Evolutionary conservation across 2,888 invertebrate species (phyloP).

Genomic region (Nephrotoma appendiculata): DNA sequence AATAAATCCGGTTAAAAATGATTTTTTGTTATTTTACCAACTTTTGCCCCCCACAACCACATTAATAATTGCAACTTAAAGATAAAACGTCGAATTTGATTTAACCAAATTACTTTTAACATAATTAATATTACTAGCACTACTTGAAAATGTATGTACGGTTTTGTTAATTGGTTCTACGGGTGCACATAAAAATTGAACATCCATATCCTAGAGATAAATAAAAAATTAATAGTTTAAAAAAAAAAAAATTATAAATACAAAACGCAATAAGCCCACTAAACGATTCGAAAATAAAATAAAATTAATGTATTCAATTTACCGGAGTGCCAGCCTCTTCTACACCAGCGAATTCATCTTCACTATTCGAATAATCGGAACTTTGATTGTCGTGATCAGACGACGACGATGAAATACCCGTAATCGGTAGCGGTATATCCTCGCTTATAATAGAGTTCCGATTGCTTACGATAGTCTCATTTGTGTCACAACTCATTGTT

Average conservation of each 20-base stretch:
- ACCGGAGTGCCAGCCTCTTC: constrained; percentile 45
- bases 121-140: constrained; percentile 13
- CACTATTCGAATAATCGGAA: constrained; percentile 81
- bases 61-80: constrained; percentile 11
- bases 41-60: background rate
- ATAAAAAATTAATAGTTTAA: constrained; percentile 4
- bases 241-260: constrained; percentile 10
- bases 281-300: background rate
- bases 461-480: constrained; percentile 21
- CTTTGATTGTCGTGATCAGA: constrained; percentile 41
- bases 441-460: constrained; percentile 16
- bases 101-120: constrained; percentile 14
- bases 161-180: background rate
- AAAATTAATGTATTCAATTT: constrained; percentile 17
- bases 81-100: constrained; percentile 32
- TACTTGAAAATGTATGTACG: constrained; percentile 15
- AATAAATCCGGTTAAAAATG: background rate
- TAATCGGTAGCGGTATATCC: constrained; percentile 14
- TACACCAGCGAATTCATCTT: constrained; percentile 63
- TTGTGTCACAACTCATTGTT: constrained; percentile 25
- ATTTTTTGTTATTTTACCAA: background rate
- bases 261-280: constrained; percentile 8
- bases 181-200: background rate
- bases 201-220: background rate
- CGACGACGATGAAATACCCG: constrained; percentile 16